A percentile compares a stretch with the other conserved stretches of the same genome.
phyloP scores from a whole-genome alignment of 2,113 vertebrate species.

The Riparia riparia region DNA sequence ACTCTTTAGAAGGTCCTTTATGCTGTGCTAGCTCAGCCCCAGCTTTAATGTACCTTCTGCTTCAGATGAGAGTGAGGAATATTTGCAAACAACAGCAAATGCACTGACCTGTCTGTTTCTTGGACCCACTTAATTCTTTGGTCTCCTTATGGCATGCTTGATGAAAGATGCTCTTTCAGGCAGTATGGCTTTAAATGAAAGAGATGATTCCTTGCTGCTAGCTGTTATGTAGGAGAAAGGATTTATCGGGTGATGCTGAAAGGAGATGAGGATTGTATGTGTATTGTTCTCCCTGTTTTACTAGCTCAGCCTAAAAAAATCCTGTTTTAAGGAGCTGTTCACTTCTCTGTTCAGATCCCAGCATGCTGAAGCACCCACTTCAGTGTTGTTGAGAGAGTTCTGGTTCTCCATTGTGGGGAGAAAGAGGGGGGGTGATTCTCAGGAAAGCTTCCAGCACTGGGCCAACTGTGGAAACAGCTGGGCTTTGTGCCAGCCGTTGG shows the following conservation, averaged over 20 bases:
- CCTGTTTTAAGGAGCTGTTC: not conserved
- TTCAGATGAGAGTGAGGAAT: not conserved
- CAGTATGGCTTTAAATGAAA: not conserved
- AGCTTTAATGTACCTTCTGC: not conserved
- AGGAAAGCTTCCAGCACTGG: constrained; percentile 32
- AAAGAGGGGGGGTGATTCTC: not conserved
- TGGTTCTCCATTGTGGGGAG: not conserved
- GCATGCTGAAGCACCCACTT: not conserved
- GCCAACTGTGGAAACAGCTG: constrained; percentile 7
- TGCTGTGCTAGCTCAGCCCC: not conserved
- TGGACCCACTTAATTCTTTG: not conserved
- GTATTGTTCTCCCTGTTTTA: not conserved
- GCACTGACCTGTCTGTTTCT: not conserved
- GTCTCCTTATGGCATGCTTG: not conserved
- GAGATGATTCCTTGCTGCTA: not conserved
- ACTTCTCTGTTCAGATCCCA: not conserved
- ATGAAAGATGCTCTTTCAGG: not conserved
- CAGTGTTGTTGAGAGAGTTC: constrained; percentile 3
- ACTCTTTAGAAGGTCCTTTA: not conserved
- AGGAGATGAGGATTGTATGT: not conserved
- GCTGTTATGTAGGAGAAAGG: not conserved
- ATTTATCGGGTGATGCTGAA: not conserved
- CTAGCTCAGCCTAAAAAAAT: not conserved
- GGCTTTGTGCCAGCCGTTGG: not conserved
- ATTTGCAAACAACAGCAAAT: not conserved